Evolutionary conservation across 2,113 vertebrate genomes (phyloP).

Genomic region (Erpornis zantholeuca): DNA sequence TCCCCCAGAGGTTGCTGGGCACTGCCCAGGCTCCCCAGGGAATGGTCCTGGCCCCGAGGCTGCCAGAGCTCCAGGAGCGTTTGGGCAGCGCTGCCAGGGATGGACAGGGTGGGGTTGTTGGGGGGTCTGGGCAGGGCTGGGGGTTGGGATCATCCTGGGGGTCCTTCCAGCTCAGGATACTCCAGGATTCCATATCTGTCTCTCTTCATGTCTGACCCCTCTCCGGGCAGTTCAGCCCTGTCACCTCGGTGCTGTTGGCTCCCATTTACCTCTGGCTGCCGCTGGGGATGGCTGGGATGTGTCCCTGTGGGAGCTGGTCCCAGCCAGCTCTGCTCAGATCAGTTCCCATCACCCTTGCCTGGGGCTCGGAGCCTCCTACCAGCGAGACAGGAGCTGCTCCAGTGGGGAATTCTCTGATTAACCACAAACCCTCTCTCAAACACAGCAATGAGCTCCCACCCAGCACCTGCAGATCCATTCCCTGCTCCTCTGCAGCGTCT

Average conservation of each 20-base stretch:
- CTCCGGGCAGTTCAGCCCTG: not conserved
- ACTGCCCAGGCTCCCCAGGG: not conserved
- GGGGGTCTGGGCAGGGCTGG: fast-evolving
- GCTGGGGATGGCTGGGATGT: not conserved
- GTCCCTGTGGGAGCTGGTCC: not conserved
- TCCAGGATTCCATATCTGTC: too few relatives aligned
- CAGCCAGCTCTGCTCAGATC: not conserved
- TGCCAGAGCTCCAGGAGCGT: not conserved
- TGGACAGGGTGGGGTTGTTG: not conserved
- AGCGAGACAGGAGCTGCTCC: not conserved
- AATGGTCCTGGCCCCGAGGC: not conserved
- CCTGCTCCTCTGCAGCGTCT: not conserved
- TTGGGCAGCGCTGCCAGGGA: not conserved
- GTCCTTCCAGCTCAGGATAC: not conserved
- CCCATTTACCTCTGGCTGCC: not conserved
- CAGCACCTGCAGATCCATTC: not conserved
- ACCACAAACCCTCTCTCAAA: not conserved
- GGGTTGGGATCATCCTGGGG: not conserved
- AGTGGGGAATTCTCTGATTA: not conserved
- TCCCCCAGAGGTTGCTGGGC: not conserved
- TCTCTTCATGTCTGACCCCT: not conserved
- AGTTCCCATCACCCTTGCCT: not conserved
- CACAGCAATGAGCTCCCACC: not conserved
- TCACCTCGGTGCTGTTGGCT: not conserved
- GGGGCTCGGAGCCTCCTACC: not conserved